Conservation (phyloP, 2,888 invertebrate genomes). For the Orchesella flavescens region DNA sequence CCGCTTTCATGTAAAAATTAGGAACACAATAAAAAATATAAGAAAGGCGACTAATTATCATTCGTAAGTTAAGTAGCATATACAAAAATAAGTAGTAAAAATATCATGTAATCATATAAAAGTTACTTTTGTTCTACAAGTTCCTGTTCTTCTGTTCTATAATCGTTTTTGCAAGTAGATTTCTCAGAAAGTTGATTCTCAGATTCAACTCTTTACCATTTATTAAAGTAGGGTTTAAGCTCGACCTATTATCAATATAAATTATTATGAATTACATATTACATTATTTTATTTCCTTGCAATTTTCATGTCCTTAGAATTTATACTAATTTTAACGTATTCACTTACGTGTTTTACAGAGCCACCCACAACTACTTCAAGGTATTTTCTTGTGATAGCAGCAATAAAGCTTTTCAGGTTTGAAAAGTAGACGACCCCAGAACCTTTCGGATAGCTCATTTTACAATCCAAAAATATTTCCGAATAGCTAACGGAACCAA, state of each 20-base stretch:
- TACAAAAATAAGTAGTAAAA: too few species aligned
- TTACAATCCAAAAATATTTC: not conserved
- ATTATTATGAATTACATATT: not conserved
- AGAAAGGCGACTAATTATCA: too few species aligned
- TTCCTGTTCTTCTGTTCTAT: too few species aligned
- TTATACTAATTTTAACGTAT: not conserved
- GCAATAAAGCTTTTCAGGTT: not conserved
- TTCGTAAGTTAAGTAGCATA: too few species aligned
- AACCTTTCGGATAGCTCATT: not conserved
- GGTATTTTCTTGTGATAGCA: not conserved
- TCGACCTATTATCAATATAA: not conserved
- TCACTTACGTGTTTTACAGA: not conserved
- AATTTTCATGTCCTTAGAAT: not conserved
- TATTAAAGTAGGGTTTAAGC: not conserved
- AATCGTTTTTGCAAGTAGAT: too few species aligned
- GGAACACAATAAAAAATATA: too few species aligned
- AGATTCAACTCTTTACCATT: too few species aligned
- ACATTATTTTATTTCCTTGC: not conserved
- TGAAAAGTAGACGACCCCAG: slow-evolving; percentile 6
- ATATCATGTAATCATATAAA: too few species aligned
- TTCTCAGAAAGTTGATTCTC: too few species aligned
- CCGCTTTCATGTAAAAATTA: too few species aligned
- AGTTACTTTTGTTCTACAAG: too few species aligned
- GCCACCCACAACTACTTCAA: not conserved
- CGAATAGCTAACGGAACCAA: not conserved